A percentile compares a stretch with the other conserved stretches of the same genome.
Conservation (phyloP, 2,888 invertebrate species). For the Leptopilina drosophilae region DNA sequence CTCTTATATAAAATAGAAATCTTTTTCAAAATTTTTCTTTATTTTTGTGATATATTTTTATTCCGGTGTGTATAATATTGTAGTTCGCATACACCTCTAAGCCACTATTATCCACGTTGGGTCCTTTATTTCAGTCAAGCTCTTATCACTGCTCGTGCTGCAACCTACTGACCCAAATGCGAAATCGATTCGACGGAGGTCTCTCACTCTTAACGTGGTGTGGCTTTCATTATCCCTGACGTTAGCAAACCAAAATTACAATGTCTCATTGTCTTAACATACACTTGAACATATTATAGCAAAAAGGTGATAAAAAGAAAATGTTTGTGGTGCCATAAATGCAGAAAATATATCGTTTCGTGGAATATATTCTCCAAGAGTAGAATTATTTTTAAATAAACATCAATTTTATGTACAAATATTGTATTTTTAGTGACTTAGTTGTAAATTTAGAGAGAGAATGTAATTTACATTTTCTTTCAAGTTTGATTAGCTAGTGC, state of each 20-base stretch:
- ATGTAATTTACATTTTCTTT: no score
- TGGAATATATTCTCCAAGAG: not conserved
- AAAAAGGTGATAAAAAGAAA: constrained; percentile 2
- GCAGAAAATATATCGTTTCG: not conserved
- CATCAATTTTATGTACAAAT: no score
- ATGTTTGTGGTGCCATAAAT: not conserved
- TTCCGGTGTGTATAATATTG: not conserved
- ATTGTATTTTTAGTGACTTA: no score
- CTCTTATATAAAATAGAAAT: no score
- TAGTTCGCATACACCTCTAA: constrained; percentile 3
- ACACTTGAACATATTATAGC: not conserved
- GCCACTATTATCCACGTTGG: constrained; percentile 40
- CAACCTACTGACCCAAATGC: constrained; percentile 70
- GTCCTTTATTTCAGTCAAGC: constrained; percentile 55
- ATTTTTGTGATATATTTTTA: not conserved
- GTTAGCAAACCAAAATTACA: constrained; percentile 31
- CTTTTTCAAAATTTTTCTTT: not conserved
- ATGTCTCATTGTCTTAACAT: not conserved
- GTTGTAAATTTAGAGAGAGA: no score
- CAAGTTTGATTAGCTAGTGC: no score
- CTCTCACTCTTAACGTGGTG: constrained; percentile 61
- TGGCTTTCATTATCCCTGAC: constrained; percentile 55
- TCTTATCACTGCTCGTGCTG: constrained; percentile 65
- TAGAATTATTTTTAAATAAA: not conserved
- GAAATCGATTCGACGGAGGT: constrained; percentile 68